Percentiles rank a stretch among this genome's conserved stretches.
These are phyloP conservation scores for Platysteira castanea DNA, from an alignment of 2,113 vertebrate species.

Conservation along the genomic window DNA sequence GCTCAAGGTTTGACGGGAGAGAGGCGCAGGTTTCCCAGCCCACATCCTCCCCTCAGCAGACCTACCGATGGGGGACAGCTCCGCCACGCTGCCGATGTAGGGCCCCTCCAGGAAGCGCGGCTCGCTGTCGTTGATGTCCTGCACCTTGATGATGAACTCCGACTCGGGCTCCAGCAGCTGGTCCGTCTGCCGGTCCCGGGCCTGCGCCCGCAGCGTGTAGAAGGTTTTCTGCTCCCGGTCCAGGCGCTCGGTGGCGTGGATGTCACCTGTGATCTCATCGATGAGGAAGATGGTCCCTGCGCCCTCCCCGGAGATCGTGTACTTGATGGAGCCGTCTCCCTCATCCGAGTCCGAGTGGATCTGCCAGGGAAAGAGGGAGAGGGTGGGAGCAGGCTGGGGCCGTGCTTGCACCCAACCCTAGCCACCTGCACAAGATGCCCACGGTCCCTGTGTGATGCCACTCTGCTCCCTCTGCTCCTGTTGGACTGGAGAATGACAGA, in stretches of 20 bases:
- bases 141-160: constrained; percentile 98
- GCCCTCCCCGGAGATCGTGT: constrained; percentile 96
- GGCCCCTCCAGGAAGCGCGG: constrained; percentile 96
- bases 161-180: constrained; percentile 93
- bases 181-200: constrained; percentile 82
- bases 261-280: constrained; percentile 93
- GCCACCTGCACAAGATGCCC: background rate
- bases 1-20: background rate
- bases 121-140: constrained; percentile 98
- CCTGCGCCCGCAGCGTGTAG: constrained; percentile 93
- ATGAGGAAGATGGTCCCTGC: constrained; percentile 96
- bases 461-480: background rate
- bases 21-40: fast-evolving
- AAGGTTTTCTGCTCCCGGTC: constrained; percentile 95
- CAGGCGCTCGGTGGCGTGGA: constrained; percentile 92
- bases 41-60: background rate
- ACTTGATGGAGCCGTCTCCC: constrained; percentile 96
- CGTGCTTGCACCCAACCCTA: background rate
- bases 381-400: background rate
- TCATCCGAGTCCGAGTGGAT: constrained; percentile 97
- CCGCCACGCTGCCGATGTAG: constrained; percentile 93
- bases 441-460: fast-evolving
- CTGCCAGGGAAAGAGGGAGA: constrained; percentile 67
- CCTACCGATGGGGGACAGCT: constrained; percentile 93
- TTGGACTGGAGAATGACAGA: background rate